A percentile compares a stretch with the other conserved stretches of the same genome.
phyloP scores from a whole-genome alignment of 1,140 invertebrate genomes.

The Antheraea mylitta region DNA sequence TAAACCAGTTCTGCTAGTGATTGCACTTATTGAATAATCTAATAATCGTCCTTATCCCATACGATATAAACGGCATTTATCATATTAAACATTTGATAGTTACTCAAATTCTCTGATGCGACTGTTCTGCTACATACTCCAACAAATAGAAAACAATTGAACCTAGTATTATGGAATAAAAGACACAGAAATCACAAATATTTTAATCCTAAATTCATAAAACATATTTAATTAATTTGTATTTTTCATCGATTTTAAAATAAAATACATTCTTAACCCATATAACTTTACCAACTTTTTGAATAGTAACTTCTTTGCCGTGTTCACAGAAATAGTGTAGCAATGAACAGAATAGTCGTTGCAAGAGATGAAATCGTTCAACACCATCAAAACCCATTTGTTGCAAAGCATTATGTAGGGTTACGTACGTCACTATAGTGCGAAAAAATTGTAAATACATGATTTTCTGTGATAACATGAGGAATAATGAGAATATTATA shows the following conservation, averaged over 20 bases:
- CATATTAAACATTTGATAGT: constrained; percentile 51
- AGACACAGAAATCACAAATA: too few species aligned
- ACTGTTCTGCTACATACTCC: constrained; percentile 22
- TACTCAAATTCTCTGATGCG: constrained; percentile 18
- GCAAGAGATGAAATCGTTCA: constrained; percentile 40
- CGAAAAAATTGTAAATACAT: constrained; percentile 80
- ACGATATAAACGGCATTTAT: constrained; percentile 45
- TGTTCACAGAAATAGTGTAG: background rate
- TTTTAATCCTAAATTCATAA: too few species aligned
- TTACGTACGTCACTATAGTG: constrained; percentile 68
- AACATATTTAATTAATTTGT: too few species aligned
- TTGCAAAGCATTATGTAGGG: constrained; percentile 69
- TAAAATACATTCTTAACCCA: too few species aligned
- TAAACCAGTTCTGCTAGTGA: constrained; percentile 41
- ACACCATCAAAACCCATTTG: constrained; percentile 53
- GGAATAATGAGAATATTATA: constrained; percentile 71
- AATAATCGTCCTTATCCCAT: constrained; percentile 45
- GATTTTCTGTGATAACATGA: constrained; percentile 80
- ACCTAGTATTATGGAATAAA: too few species aligned
- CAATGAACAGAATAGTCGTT: constrained; percentile 30
- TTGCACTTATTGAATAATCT: constrained; percentile 36
- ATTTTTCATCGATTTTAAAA: too few species aligned
- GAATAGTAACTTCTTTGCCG: background rate
- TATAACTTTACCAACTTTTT: too few species aligned
- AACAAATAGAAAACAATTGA: too few species aligned